Conservation (phyloP, 2,797 vertebrate species). For the Phrynocephalus vlangalii region DNA sequence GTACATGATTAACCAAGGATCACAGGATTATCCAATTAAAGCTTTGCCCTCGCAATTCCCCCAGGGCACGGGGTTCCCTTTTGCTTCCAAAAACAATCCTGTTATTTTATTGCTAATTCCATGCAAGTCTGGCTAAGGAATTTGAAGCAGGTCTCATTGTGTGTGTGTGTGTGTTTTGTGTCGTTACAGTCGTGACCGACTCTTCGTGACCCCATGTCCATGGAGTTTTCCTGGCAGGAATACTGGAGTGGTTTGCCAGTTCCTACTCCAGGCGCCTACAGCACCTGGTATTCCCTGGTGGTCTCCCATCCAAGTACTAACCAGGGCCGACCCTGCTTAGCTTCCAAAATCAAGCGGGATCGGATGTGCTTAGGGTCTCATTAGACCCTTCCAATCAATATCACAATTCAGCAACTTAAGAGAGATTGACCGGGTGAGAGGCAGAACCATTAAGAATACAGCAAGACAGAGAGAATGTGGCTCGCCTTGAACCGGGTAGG, state of each 20-base stretch:
- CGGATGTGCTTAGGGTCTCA: background rate
- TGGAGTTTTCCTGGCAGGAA: no score
- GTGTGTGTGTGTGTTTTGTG: no score
- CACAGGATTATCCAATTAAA: background rate
- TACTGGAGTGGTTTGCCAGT: no score
- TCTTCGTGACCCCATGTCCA: no score
- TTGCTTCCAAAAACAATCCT: constrained; percentile 26
- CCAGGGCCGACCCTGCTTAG: no score
- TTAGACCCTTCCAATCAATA: constrained; percentile 27
- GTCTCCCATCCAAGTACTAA: no score
- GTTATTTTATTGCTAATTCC: constrained; percentile 9
- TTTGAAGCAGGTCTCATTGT: background rate
- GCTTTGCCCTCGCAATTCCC: background rate
- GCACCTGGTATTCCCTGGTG: no score
- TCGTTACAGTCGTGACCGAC: no score
- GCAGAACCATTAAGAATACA: constrained; percentile 14
- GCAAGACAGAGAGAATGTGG: fast-evolving
- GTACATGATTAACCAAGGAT: background rate
- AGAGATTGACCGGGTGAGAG: constrained; percentile 3
- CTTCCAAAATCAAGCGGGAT: no score
- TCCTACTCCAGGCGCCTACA: no score
- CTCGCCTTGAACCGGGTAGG: background rate
- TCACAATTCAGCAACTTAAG: background rate
- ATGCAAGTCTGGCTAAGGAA: background rate
- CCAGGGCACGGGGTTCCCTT: background rate